phyloP scores from a whole-genome alignment of 2,888 invertebrate species.

The Sinopyrophorus schimmeli region DNA sequence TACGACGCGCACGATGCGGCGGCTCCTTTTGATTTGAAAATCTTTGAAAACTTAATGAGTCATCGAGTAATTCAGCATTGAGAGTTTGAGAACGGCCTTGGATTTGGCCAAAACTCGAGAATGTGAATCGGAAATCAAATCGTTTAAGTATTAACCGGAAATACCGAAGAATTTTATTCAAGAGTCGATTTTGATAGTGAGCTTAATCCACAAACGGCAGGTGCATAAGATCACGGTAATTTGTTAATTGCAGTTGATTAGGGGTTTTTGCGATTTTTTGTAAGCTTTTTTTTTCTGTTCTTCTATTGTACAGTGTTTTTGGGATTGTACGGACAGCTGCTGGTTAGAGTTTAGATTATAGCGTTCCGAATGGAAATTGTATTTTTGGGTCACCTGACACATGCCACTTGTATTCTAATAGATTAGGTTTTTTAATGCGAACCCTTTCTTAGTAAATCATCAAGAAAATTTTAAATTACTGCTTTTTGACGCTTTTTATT shows the following conservation, averaged over 20 bases:
- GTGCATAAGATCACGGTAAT: conserved; percentile 29
- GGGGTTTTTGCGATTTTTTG: conserved; percentile 28
- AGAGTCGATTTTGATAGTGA: conserved; percentile 20
- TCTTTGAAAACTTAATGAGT: conserved; percentile 24
- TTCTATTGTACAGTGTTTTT: conserved; percentile 25
- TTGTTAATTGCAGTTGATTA: conserved; percentile 26
- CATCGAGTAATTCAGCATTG: conserved; percentile 21
- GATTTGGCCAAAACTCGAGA: conserved; percentile 27
- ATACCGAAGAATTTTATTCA: conserved; percentile 31
- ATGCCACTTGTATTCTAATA: conserved; percentile 6
- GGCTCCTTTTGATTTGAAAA: conserved; percentile 21
- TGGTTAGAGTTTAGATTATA: conserved; percentile 15
- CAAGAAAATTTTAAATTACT: too few species aligned
- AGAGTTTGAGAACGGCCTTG: conserved; percentile 28
- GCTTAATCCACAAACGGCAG: conserved; percentile 27
- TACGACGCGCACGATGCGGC: conserved; percentile 4
- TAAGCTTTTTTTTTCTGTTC: conserved; percentile 19
- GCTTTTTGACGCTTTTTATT: too few species aligned
- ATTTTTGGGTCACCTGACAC: conserved; percentile 22
- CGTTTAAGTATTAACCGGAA: conserved; percentile 30
- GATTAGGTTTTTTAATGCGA: too few species aligned
- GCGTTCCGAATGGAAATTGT: conserved; percentile 18
- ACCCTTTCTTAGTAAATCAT: too few species aligned
- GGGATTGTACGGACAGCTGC: conserved; percentile 22
- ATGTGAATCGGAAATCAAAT: conserved; percentile 34